Conservation (phyloP, 2,797 vertebrate genomes). For the Phrynocephalus vlangalii region DNA sequence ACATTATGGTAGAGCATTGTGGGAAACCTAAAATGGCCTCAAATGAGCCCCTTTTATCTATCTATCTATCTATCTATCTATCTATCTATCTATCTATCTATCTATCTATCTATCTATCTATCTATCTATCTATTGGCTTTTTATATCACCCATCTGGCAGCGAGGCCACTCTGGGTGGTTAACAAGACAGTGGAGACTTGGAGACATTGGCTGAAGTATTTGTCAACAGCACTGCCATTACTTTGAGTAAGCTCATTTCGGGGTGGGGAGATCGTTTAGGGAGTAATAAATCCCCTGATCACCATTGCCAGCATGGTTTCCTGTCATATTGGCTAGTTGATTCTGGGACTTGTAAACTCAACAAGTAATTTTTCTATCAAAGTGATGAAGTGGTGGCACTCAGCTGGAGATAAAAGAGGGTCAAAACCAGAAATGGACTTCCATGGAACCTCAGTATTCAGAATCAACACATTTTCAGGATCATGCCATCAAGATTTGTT, state of each 20-base stretch:
- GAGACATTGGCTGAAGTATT: neutral
- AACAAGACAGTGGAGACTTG: neutral
- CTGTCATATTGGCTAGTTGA: neutral
- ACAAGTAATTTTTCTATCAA: neutral
- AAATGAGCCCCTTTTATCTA: too few relatives aligned
- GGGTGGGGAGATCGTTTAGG: neutral
- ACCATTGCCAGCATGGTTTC: too few relatives aligned
- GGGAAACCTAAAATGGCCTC: neutral
- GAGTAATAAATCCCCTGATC: neutral
- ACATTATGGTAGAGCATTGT: neutral
- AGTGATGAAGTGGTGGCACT: neutral
- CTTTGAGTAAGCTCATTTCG: neutral
- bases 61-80: too few relatives aligned
- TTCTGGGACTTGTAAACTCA: neutral
- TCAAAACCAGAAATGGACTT: neutral
- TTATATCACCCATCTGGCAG: too few relatives aligned
- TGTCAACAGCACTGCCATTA: too few relatives aligned
- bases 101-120: too few relatives aligned
- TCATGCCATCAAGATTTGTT: neutral
- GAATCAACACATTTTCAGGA: neutral
- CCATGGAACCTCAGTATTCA: neutral
- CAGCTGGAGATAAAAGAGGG: neutral
- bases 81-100: too few relatives aligned
- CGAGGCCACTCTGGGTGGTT: too few relatives aligned
- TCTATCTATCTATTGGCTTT: too few relatives aligned